Percentiles rank a stretch among this genome's conserved stretches.
These are phyloP conservation scores for Eudemis profundana DNA, from an alignment of 2,888 invertebrate genomes.

Conservation along the genomic window DNA sequence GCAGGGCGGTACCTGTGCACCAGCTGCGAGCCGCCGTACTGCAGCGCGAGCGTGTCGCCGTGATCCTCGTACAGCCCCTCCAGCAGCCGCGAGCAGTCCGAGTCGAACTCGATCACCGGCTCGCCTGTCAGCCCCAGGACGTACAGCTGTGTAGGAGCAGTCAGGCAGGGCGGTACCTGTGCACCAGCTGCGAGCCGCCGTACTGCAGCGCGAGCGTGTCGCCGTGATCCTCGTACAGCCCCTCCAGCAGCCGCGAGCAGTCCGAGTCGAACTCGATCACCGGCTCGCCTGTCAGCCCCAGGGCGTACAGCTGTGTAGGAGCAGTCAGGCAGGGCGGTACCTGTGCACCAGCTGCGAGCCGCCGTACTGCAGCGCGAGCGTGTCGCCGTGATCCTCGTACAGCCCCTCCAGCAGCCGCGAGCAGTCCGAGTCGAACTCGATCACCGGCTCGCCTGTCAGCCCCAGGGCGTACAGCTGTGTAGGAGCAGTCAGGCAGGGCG, in stretches of 20 bases:
- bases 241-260: conserved; percentile 96
- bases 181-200: conserved; percentile 99
- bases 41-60: conserved; percentile 97
- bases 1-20: conserved; percentile 88
- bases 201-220: conserved; percentile 98
- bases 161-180: conserved; percentile 72
- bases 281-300: no score
- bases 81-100: conserved; percentile 96
- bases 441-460: conserved; percentile 62
- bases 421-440: conserved; percentile 98
- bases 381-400: conserved; percentile 99
- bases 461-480: no score
- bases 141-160: no score
- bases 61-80: conserved; percentile 99
- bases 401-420: conserved; percentile 96
- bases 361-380: conserved; percentile 97
- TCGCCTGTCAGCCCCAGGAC: no score
- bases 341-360: conserved; percentile 98
- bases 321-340: no score
- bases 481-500: no score
- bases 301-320: no score
- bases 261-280: conserved; percentile 97
- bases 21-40: conserved; percentile 99
- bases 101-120: conserved; percentile 93
- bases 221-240: conserved; percentile 98